A percentile compares a stretch with the other conserved stretches of the same genome.
phyloP scores from a whole-genome alignment of 53 echinoderm and acorn worm genomes.

The Mesocentrotus franciscanus region DNA sequence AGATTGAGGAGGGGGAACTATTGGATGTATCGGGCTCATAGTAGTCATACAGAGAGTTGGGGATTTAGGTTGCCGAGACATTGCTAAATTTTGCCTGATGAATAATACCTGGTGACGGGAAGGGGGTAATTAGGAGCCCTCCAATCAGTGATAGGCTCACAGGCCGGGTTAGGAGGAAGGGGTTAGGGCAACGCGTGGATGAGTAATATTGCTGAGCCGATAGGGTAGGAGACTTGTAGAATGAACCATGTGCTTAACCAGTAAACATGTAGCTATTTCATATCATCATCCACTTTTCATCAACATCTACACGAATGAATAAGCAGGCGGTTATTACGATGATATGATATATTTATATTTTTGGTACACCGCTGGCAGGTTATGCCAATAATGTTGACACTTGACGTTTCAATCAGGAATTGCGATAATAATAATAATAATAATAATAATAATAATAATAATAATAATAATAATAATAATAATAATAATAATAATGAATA shows the following conservation, averaged over 20 bases:
- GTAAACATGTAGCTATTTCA: neutral
- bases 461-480: too few relatives aligned
- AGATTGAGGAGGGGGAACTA: constrained; percentile 10
- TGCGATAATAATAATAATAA: too few relatives aligned
- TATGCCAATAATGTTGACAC: neutral
- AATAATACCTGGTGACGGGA: constrained; percentile 54
- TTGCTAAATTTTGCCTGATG: constrained; percentile 51
- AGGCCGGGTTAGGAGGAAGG: constrained; percentile 41
- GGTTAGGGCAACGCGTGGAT: constrained; percentile 27
- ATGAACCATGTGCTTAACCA: neutral
- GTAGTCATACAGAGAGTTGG: constrained; percentile 8
- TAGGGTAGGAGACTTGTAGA: neutral
- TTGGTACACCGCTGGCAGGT: neutral
- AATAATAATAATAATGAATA: too few relatives aligned
- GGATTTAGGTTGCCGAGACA: constrained; percentile 38
- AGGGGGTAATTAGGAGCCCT: constrained; percentile 19
- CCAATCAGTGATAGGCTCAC: constrained; percentile 10
- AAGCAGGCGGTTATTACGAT: neutral
- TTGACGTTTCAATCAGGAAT: neutral
- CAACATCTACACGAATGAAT: neutral
- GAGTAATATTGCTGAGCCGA: constrained; percentile 9
- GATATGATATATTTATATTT: neutral
- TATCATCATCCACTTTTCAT: neutral
- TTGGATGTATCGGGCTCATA: constrained; percentile 7
- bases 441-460: too few relatives aligned